A percentile compares a stretch with the other conserved stretches of the same genome.
Evolutionary conservation across 2,113 vertebrate genomes (phyloP).

Genomic region (Ctenodactylus gundi): DNA sequence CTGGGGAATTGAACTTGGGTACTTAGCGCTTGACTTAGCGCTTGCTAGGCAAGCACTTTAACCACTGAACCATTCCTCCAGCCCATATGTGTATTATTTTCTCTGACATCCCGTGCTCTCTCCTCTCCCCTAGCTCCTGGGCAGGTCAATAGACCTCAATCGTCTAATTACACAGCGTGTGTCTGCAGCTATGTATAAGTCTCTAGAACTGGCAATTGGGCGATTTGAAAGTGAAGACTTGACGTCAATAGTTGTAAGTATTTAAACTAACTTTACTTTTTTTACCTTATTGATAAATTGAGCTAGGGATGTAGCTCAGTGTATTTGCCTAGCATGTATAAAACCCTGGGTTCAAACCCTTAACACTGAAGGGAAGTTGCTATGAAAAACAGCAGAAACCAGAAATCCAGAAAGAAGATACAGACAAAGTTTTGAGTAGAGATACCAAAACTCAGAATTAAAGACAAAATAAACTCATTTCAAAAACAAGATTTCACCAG

Average conservation of each 20-base stretch:
- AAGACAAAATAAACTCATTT: background rate
- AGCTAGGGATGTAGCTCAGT: background rate
- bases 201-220: slow-evolving; percentile 90
- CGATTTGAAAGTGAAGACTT: slow-evolving; percentile 93
- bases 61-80: too few species aligned
- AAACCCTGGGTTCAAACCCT: background rate
- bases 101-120: accelerated
- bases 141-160: slow-evolving; percentile 92
- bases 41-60: too few species aligned
- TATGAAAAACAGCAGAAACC: background rate
- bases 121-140: slow-evolving; percentile 85
- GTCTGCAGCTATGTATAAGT: slow-evolving; percentile 90
- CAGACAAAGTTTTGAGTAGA: background rate
- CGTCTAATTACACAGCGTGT: slow-evolving; percentile 92
- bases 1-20: too few species aligned
- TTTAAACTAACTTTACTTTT: background rate
- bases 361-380: background rate
- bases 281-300: background rate
- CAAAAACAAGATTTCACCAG: background rate
- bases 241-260: slow-evolving; percentile 91
- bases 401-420: background rate
- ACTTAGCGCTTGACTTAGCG: too few species aligned
- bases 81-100: too few species aligned
- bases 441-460: background rate
- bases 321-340: background rate